Base-by-base conservation (phyloP, 2,797 vertebrate species). In the Malurus leucopterus region DNA sequence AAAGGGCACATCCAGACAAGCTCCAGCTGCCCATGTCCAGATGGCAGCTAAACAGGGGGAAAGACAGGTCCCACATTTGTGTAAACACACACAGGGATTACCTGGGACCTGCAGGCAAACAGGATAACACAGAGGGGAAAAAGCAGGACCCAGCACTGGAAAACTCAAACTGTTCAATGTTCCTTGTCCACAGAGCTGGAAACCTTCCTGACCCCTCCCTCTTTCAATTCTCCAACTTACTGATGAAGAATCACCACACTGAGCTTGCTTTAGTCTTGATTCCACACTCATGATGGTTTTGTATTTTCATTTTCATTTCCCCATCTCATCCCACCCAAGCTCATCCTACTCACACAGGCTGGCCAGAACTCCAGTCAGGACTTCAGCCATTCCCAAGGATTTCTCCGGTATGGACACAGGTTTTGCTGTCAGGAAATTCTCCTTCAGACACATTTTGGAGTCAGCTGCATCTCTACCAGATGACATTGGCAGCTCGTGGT, bases 1-100 rank as follows among this genome's bases (percentile, higher is more conserved):
- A 36, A 36, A 36, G 36, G 36, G 36, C 26, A 72, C 64, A 9
- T 22, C 54, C 90, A 88, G 91, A 88, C 80, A 44, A 32, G 55
- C 80, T 80, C 53, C 93, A 92, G 80, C 90, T 95, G 93, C 91
- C 79, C 79, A 9, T 23, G 62, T 8, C 90, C 84, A 93, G 90
- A 91, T 69, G 83, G 85, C 89, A 85, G 84, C 72, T 59, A 2
- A 47, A 3, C 61, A 54, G 55, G 23, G 47, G 3, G 23, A 59
- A 72, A 86, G 53, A 27, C 71, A 82, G 77, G 74, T 86, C 73
- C 88, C 93, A 90, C 59, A 26, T n/a, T 30, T 8, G 67, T 63
- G 77, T 74, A 58, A 78, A 83, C 55, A 72, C 58, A 61, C n/a
- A 4, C 3, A 64, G 50, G 76, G 76, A 91, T 90, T 93, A 91